These are phyloP conservation scores for Peromyscus attwateri DNA, from an alignment of 2,797 vertebrate genomes.

Conservation along the genomic window DNA sequence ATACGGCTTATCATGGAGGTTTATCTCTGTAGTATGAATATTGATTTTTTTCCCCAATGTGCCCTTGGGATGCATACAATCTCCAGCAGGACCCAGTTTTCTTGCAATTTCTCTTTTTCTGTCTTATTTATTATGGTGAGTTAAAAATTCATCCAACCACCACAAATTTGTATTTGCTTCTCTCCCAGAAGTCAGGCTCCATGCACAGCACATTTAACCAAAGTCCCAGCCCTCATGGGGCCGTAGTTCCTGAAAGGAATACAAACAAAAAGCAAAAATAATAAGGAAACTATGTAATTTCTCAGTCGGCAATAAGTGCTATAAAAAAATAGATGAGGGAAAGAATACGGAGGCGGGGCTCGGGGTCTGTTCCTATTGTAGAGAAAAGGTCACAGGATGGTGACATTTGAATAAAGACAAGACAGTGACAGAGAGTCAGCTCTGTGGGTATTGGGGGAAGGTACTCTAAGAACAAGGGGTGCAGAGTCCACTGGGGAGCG, in stretches of 20 bases:
- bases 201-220: background rate
- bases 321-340: background rate
- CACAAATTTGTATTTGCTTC: background rate
- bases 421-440: background rate
- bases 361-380: background rate
- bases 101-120: background rate
- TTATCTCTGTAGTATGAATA: background rate
- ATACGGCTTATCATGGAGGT: background rate
- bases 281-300: background rate
- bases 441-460: background rate
- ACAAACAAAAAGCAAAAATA: background rate
- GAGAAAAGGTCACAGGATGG: background rate
- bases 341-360: too few species aligned
- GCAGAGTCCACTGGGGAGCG: rapidly evolving
- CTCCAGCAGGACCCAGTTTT: background rate
- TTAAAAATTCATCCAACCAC: constrained; percentile 11
- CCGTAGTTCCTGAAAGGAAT: background rate
- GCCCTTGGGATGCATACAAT: background rate
- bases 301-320: background rate
- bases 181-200: background rate
- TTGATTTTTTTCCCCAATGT: background rate
- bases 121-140: background rate
- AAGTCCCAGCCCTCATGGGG: background rate
- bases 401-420: background rate
- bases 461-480: background rate